Evolutionary conservation across 2,797 vertebrate species (phyloP), one percentile per base, ranked within the genome.

Genomic region (Pseudochaenichthys georgianus): DNA sequence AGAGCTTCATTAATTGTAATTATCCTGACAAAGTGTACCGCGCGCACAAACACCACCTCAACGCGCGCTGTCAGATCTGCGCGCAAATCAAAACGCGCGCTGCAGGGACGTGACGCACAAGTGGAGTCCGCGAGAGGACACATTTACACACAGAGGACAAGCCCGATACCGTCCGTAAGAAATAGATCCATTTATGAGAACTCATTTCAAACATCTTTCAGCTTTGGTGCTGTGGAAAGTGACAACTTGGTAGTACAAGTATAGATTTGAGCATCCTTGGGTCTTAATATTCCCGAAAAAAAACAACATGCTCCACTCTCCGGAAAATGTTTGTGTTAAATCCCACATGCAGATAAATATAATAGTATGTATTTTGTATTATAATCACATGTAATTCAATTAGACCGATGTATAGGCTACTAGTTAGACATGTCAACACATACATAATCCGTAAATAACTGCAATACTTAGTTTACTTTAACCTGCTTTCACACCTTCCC

Each of bases 1-100:
- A 48, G 60, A 50, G 73, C 16, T 19, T 78, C 67, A 10, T 79
- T 80, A 80, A 65, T 50, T 69, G 77, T 81, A 58, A 74, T 84
- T 64, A 80, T 70, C 43, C 11, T 64, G 80, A 84, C 73, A 59
- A 51, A 68, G 60, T 61, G 80, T 54, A 63, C 82, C 58, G 73
- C 78, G 8, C 78, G 78, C 75, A 41, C 2, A 68, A 54, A 59
- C 73, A 13, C 19, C 72, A 65, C 65, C 59, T 69, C 41, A 51
- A 53, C 66, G 28, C 54, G 55, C 6, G 61, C 60, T 10, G 69
- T 78, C 66, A 73, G 54, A 71, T 72, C 62, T 53, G 83, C 16
- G 85, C 78, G 21, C 74, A 68, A 74, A 77, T 43, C 70, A 19
- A 46, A 54, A 57, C 48, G 66, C 73, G 63, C 68, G 41, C 51